Percentiles rank a stretch among this genome's conserved stretches.
Evolutionary conservation across 2,888 invertebrate species (phyloP).

Genomic region (Drosophila anceps): DNA sequence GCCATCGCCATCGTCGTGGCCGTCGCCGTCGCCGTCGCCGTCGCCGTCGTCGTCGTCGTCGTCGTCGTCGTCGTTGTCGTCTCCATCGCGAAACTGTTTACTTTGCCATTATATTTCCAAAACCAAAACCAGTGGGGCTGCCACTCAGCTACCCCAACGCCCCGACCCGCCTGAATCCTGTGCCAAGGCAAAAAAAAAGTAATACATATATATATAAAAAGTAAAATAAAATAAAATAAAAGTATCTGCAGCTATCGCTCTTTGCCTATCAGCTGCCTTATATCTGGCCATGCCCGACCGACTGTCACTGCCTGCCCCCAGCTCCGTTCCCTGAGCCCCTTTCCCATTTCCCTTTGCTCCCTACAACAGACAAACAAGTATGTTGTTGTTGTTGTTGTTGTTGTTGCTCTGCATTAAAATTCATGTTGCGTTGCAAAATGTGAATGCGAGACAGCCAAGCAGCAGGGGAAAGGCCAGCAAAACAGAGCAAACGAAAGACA

Average conservation of each 20-base stretch:
- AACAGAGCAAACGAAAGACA: slow-evolving; percentile 4
- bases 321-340: not conserved
- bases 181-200: slow-evolving; percentile 33
- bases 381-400: slow-evolving; percentile 40
- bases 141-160: slow-evolving; percentile 28
- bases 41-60: slow-evolving; percentile 41
- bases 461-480: slow-evolving; percentile 31
- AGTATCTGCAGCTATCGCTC: slow-evolving; percentile 61
- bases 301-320: slow-evolving; percentile 25
- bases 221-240: slow-evolving; percentile 57
- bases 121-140: slow-evolving; percentile 63
- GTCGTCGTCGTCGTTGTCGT: slow-evolving; percentile 28
- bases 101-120: slow-evolving; percentile 71
- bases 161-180: slow-evolving; percentile 31
- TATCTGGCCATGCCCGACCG: slow-evolving; percentile 51
- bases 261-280: slow-evolving; percentile 61
- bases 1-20: slow-evolving; percentile 28
- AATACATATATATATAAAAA: slow-evolving; percentile 9
- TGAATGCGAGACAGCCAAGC: slow-evolving; percentile 38
- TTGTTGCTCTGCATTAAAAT: slow-evolving; percentile 55
- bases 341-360: not conserved
- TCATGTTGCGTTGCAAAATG: slow-evolving; percentile 62
- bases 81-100: slow-evolving; percentile 67
- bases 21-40: slow-evolving; percentile 33
- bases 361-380: slow-evolving; percentile 43